These are phyloP conservation scores for Fragum sueziense DNA, from an alignment of 2,888 invertebrate species.

Conservation along the genomic window DNA sequence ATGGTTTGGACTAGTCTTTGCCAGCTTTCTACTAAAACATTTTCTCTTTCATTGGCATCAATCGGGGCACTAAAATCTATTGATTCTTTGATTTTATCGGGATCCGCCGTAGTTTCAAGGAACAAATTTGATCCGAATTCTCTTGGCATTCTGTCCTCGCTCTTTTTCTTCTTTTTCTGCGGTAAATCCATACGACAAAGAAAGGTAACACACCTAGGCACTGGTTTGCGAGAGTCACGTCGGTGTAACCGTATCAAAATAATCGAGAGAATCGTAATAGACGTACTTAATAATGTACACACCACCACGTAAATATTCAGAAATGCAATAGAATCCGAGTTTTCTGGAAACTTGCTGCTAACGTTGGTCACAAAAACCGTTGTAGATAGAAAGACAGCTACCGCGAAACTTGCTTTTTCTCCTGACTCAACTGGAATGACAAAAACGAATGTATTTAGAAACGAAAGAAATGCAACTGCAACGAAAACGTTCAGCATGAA, in stretches of 20 bases:
- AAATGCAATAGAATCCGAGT: constrained; percentile 46
- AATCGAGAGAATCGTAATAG: constrained; percentile 47
- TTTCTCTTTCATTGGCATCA: neutral
- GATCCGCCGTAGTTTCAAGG: neutral
- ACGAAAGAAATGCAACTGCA: constrained; percentile 44
- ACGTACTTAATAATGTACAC: constrained; percentile 41
- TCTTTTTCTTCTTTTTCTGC: too few relatives aligned
- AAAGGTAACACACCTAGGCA: constrained; percentile 24
- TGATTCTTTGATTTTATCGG: neutral
- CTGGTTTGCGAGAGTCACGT: constrained; percentile 9
- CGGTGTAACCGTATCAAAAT: constrained; percentile 43
- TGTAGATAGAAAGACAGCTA: constrained; percentile 55
- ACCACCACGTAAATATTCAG: constrained; percentile 52
- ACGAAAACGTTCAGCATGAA: constrained; percentile 54
- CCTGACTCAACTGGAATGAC: constrained; percentile 53
- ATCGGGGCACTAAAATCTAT: neutral
- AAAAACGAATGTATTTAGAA: constrained; percentile 57
- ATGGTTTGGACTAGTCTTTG: constrained; percentile 38
- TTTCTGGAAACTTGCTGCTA: constrained; percentile 54
- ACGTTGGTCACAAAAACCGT: constrained; percentile 59
- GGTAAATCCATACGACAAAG: neutral
- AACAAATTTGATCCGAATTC: too few relatives aligned
- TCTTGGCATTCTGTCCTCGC: constrained; percentile 10
- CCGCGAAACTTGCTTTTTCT: constrained; percentile 55
- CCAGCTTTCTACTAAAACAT: constrained; percentile 24